Percentiles rank a stretch among this genome's conserved stretches.
These are phyloP conservation scores for Eurypyga helias DNA, from an alignment of 2,113 vertebrate species.

Conservation along the genomic window DNA sequence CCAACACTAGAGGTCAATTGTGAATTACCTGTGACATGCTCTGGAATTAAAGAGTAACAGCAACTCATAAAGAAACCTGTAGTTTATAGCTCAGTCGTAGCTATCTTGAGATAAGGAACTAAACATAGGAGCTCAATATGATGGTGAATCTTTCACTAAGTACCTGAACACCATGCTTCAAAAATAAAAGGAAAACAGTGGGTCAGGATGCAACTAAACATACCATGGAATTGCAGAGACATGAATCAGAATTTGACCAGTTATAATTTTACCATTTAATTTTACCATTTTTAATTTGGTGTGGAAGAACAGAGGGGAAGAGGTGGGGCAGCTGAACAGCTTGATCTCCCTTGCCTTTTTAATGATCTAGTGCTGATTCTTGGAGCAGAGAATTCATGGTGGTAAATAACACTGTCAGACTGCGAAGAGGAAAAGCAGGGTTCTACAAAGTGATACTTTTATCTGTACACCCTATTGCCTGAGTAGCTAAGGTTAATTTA, in stretches of 20 bases:
- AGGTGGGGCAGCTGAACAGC: neutral
- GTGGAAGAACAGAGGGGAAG: neutral
- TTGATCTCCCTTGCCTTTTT: neutral
- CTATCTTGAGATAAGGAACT: neutral
- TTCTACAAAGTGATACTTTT: neutral
- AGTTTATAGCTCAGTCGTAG: neutral
- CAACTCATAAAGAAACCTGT: neutral
- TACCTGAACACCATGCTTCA: neutral
- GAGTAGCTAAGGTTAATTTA: neutral
- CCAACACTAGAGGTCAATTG: neutral
- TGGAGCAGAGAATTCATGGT: neutral
- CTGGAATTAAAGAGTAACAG: neutral
- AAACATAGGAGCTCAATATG: neutral
- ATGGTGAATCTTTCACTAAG: neutral
- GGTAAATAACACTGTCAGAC: neutral
- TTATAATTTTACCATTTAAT: neutral
- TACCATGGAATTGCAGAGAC: neutral
- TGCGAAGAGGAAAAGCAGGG: neutral
- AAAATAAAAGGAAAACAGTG: neutral
- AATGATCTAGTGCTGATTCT: neutral
- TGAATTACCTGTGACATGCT: neutral
- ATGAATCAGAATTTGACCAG: neutral
- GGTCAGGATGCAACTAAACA: neutral
- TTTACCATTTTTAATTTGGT: neutral
- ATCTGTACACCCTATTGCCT: neutral